A percentile compares a stretch with the other conserved stretches of the same genome.
phyloP scores from a whole-genome alignment of 2,797 vertebrate genomes.

The Onychomys torridus region DNA sequence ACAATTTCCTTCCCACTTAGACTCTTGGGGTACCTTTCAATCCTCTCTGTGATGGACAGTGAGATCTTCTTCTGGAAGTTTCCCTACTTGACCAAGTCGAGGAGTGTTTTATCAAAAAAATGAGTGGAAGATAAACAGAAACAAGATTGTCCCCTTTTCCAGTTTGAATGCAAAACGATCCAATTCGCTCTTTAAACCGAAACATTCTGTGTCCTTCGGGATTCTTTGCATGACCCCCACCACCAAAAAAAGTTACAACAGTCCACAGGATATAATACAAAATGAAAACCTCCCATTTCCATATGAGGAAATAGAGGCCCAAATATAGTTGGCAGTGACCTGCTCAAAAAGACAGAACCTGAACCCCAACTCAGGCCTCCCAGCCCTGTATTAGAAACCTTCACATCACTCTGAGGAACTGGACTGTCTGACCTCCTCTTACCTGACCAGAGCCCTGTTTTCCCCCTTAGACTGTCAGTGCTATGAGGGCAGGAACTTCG shows the following conservation, averaged over 20 bases:
- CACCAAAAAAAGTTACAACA: neutral
- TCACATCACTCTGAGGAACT: neutral
- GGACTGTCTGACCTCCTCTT: neutral
- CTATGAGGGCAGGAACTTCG: neutral
- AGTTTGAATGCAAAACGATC: neutral
- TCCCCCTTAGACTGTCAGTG: neutral
- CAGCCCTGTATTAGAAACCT: neutral
- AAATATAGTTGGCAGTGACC: neutral
- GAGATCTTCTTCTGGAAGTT: neutral
- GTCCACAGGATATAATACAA: neutral
- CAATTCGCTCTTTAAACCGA: slow-evolving; percentile 23
- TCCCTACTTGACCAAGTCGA: neutral
- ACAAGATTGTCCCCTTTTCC: neutral
- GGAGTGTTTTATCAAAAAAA: slow-evolving; percentile 2
- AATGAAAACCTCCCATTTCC: neutral
- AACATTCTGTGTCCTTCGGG: neutral
- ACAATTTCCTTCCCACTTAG: neutral
- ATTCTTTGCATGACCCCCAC: neutral
- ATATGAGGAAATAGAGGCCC: neutral
- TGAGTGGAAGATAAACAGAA: neutral
- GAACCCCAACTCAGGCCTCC: neutral
- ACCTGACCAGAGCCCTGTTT: neutral
- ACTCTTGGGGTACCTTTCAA: neutral
- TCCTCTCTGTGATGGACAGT: neutral
- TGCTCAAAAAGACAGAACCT: neutral